Evolutionary conservation across 2,797 vertebrate species (phyloP).

Genomic region (Chromobotia macracanthus): DNA sequence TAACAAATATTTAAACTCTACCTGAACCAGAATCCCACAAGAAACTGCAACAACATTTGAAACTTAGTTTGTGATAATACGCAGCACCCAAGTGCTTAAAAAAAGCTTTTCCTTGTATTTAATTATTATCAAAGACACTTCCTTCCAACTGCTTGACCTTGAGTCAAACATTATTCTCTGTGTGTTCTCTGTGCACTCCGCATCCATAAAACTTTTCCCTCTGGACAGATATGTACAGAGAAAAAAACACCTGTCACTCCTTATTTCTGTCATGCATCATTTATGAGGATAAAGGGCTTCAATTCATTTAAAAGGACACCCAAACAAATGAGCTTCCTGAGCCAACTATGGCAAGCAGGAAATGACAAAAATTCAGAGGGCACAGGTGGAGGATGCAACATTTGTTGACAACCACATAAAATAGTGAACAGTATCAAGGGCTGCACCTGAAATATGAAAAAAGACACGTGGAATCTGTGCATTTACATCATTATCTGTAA

Average conservation of each 20-base stretch:
- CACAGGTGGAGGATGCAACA: background rate
- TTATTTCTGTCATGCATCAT: conserved; percentile 47
- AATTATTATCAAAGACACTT: background rate
- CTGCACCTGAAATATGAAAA: background rate
- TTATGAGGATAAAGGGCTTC: conserved; percentile 45
- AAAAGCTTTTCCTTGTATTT: background rate
- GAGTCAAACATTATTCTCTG: conserved; percentile 13
- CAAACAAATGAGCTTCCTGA: conserved; percentile 26
- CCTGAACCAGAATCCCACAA: background rate
- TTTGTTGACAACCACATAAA: background rate
- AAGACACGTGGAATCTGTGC: background rate
- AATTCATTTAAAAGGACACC: conserved; percentile 45
- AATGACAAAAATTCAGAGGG: background rate
- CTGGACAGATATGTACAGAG: conserved; percentile 8
- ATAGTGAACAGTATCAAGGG: background rate
- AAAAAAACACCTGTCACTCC: conserved; percentile 31
- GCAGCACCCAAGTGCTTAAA: background rate
- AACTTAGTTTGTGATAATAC: background rate
- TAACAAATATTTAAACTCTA: too few species aligned
- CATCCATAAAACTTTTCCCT: conserved; percentile 35
- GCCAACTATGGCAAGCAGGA: background rate
- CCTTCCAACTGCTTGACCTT: conserved; percentile 15
- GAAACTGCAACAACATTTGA: background rate
- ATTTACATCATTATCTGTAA: background rate
- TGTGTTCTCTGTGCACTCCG: background rate